A percentile compares a stretch with the other conserved stretches of the same genome.
These are phyloP conservation scores for Indicator maculatus DNA, from an alignment of 2,113 vertebrate genomes.

Conservation along the genomic window DNA sequence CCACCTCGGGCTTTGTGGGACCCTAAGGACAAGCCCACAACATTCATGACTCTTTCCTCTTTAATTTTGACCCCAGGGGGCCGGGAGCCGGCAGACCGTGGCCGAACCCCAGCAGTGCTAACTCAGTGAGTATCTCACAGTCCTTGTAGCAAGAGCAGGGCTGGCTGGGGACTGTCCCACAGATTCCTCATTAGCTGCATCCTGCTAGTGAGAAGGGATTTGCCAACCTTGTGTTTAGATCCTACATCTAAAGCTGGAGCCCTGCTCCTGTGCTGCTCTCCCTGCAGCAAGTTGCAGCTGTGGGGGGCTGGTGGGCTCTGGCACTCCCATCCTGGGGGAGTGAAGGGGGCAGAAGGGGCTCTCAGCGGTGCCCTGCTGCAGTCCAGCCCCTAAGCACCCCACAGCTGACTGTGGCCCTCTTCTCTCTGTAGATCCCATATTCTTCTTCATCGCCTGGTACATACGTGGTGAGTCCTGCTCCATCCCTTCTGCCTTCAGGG, in stretches of 20 bases:
- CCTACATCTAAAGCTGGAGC: background rate
- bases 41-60: background rate
- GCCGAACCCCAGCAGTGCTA: conserved; percentile 97
- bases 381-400: background rate
- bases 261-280: background rate
- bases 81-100: conserved; percentile 93
- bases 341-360: fast-evolving
- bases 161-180: fast-evolving
- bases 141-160: background rate
- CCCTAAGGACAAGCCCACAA: background rate
- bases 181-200: background rate
- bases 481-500: fast-evolving
- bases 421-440: conserved; percentile 90
- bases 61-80: conserved; percentile 80
- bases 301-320: background rate
- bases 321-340: fast-evolving
- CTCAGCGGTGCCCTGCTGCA: background rate
- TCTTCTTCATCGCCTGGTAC: conserved; percentile 97
- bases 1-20: background rate
- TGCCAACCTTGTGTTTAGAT: background rate
- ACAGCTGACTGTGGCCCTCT: background rate
- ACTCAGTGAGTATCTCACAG: conserved; percentile 87
- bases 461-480: conserved; percentile 89
- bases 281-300: background rate
- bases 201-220: background rate